A percentile compares a stretch with the other conserved stretches of the same genome.
These are phyloP conservation scores for Vanessa tameamea DNA, from an alignment of 1,140 invertebrate genomes.

Conservation along the genomic window DNA sequence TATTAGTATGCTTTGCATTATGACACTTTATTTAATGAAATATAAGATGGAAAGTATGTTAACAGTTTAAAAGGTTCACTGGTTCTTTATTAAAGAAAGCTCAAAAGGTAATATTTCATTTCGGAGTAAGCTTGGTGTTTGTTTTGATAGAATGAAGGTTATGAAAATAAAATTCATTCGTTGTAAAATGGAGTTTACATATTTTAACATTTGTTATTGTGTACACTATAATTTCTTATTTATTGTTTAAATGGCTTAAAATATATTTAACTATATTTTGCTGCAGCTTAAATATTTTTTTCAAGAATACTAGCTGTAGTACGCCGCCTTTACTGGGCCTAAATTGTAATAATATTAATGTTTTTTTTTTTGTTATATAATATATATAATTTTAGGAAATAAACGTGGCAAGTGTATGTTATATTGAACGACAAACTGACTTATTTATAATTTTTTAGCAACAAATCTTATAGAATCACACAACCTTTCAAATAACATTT, in stretches of 20 bases:
- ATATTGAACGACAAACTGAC: no score
- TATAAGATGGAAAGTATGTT: slow-evolving; percentile 21
- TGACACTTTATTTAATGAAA: slow-evolving; percentile 24
- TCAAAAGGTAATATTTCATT: slow-evolving; percentile 28
- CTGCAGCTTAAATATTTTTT: neutral
- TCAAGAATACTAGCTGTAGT: neutral
- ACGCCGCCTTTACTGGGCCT: no score
- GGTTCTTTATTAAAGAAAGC: slow-evolving; percentile 27
- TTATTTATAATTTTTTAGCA: no score
- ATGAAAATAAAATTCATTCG: slow-evolving; percentile 10
- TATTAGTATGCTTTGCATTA: slow-evolving; percentile 22
- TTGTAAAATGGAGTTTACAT: neutral
- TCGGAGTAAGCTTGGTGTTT: slow-evolving; percentile 14
- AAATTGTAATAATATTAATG: no score
- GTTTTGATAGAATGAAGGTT: slow-evolving; percentile 22
- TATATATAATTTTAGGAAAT: no score
- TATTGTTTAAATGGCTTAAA: neutral
- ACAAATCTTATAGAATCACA: no score
- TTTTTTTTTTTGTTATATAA: no score
- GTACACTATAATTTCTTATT: neutral
- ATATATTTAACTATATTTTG: no score
- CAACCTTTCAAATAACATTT: no score
- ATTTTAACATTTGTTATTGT: slow-evolving; percentile 10
- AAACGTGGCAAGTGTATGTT: no score
- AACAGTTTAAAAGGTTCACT: slow-evolving; percentile 24